A percentile compares a stretch with the other conserved stretches of the same genome.
Conservation (phyloP, 2,797 vertebrate genomes). For the Enteromius treurensis region DNA sequence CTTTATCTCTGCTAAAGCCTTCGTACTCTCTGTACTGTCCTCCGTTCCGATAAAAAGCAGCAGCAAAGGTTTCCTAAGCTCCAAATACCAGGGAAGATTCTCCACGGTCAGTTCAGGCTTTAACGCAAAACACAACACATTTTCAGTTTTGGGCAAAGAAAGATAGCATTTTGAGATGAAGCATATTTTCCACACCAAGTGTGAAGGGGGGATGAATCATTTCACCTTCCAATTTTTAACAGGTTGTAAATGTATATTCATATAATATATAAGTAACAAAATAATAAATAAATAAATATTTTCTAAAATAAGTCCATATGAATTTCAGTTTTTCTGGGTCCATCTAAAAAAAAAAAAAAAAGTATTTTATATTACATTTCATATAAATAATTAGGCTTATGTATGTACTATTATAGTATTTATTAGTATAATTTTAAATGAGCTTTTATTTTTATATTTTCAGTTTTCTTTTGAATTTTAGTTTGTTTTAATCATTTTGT, state of each 20-base stretch:
- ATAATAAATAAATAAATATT: background rate
- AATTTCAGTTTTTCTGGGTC: background rate
- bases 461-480: background rate
- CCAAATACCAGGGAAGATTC: slow-evolving; percentile 83
- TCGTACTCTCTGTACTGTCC: slow-evolving; percentile 68
- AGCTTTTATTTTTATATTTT: background rate
- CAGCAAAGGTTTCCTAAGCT: slow-evolving; percentile 82
- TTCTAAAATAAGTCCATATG: background rate
- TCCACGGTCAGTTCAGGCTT: slow-evolving; percentile 93
- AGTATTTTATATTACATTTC: background rate
- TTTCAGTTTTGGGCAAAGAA: background rate
- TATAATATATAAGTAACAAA: background rate
- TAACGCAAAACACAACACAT: background rate
- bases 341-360: no score
- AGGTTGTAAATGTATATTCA: background rate
- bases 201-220: background rate
- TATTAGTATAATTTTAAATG: background rate
- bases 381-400: background rate
- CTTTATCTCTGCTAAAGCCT: slow-evolving; percentile 71
- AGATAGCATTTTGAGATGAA: background rate
- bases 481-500: background rate
- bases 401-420: background rate
- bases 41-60: slow-evolving; percentile 86
- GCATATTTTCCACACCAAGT: background rate
- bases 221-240: background rate